Evolutionary conservation across 2,113 vertebrate genomes (phyloP).

Genomic region (Setophaga kirtlandii): DNA sequence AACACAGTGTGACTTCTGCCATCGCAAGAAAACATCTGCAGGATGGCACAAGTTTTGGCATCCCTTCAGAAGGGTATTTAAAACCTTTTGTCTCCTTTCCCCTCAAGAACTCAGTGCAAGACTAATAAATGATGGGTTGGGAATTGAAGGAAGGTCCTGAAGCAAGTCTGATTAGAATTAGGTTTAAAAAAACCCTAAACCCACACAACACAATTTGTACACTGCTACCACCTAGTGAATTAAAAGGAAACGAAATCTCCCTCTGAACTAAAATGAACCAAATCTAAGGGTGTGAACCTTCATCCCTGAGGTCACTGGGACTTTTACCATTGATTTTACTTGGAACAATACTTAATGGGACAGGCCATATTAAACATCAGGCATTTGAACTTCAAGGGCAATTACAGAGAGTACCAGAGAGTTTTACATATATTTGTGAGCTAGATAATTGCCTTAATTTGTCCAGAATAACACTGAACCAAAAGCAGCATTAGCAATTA

Average conservation of each 20-base stretch:
- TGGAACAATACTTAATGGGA: background rate
- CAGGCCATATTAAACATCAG: background rate
- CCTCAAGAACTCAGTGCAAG: background rate
- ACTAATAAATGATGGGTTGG: background rate
- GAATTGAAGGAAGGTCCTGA: background rate
- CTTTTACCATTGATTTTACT: background rate
- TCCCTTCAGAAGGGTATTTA: background rate
- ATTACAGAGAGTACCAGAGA: background rate
- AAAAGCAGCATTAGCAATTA: background rate
- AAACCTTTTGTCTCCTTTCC: background rate
- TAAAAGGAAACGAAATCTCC: background rate
- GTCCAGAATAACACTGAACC: slow-evolving; percentile 13
- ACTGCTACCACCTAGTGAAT: slow-evolving; percentile 67
- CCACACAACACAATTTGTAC: background rate
- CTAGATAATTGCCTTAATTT: slow-evolving; percentile 42
- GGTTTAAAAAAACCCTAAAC: background rate
- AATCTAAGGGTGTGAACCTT: background rate
- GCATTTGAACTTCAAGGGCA: background rate
- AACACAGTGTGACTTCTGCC: background rate
- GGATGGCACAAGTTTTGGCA: background rate
- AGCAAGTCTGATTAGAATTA: background rate
- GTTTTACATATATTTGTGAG: background rate
- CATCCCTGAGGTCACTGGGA: background rate
- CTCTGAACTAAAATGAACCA: background rate
- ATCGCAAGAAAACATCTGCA: background rate